These are phyloP conservation scores for Isichthys henryi DNA, from an alignment of 2,113 vertebrate genomes.

Conservation along the genomic window DNA sequence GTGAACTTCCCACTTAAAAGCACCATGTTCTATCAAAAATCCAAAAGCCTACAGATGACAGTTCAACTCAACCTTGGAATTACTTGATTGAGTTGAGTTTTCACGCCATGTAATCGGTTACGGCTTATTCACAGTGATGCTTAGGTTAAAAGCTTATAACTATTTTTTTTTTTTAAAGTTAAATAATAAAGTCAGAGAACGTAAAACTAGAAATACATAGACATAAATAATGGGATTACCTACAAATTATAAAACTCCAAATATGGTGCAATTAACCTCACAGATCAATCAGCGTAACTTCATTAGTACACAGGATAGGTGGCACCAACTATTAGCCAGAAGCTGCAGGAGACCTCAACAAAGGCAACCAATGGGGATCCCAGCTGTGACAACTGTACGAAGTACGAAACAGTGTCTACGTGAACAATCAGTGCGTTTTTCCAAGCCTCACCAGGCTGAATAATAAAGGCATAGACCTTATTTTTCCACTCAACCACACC, in stretches of 20 bases:
- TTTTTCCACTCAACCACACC: not conserved
- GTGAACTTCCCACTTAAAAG: not conserved
- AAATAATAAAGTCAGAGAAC: not conserved
- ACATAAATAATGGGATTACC: not conserved
- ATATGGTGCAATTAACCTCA: not conserved
- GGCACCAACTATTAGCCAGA: not conserved
- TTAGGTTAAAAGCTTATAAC: not conserved
- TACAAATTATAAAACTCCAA: not conserved
- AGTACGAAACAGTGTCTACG: not conserved
- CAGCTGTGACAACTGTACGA: not conserved
- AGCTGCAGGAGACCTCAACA: not conserved
- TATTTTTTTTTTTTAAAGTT: not conserved
- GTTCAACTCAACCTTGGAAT: not conserved
- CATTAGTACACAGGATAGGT: not conserved
- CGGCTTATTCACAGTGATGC: not conserved
- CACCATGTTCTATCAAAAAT: not conserved
- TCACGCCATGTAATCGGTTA: not conserved
- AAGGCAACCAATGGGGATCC: not conserved
- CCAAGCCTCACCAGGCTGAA: not conserved
- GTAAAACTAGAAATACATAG: not conserved
- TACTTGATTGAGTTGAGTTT: not conserved
- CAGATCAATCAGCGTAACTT: not conserved
- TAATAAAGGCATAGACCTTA: not conserved
- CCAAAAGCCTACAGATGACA: not conserved
- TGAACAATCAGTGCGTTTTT: not conserved